Percentiles rank a stretch among this genome's conserved stretches.
phyloP scores from a whole-genome alignment of 2,888 invertebrate species.

The Sympetrum striolatum region DNA sequence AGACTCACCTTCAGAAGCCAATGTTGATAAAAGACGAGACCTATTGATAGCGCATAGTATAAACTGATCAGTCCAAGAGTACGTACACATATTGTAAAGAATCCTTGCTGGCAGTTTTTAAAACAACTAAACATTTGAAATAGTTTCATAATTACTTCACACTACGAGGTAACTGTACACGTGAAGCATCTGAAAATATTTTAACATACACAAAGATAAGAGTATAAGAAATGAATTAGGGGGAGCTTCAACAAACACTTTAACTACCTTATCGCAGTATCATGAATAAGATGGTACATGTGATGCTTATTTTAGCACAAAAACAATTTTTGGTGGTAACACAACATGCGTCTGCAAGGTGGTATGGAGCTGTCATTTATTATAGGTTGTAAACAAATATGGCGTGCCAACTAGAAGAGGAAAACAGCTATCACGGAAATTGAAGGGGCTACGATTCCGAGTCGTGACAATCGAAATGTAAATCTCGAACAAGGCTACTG shows the following conservation, averaged over 20 bases:
- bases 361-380: not conserved
- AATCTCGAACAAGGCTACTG: too few species aligned
- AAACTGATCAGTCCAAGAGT: constrained; percentile 68
- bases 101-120: not conserved
- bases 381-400: not conserved
- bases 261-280: not conserved
- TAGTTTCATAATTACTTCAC: not conserved
- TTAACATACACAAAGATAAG: not conserved
- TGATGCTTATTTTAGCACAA: not conserved
- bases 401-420: not conserved
- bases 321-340: not conserved
- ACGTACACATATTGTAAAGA: not conserved
- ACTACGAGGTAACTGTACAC: not conserved
- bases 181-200: not conserved
- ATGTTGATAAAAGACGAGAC: constrained; percentile 96
- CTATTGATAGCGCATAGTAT: constrained; percentile 92
- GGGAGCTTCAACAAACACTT: not conserved
- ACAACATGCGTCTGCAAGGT: not conserved
- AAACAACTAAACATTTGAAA: not conserved
- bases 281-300: not conserved
- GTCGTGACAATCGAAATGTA: too few species aligned
- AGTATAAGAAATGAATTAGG: not conserved
- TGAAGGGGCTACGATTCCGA: too few species aligned
- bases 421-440: too few species aligned
- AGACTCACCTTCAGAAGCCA: constrained; percentile 80